Base-by-base conservation (phyloP, 2,797 vertebrate genomes). In the Paratrypauchen microcephalus region DNA sequence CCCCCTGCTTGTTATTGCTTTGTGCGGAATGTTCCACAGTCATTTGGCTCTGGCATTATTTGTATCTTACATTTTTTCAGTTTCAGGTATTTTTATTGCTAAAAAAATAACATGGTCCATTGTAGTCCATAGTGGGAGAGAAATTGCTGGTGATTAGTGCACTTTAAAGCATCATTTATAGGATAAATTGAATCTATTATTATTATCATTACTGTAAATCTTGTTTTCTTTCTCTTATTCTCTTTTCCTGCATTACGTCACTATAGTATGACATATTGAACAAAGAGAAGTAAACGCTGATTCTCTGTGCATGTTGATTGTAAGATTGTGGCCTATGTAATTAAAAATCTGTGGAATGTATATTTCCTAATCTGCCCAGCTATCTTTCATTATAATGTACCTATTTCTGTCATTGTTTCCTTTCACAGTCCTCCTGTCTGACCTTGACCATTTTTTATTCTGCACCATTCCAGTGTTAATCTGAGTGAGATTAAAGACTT, bases 401-500 rank as follows among this genome's bases (percentile, higher is more conserved):
- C 61, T 45, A 15, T 47, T 64, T 64, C 21, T 64, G 41, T 5
- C 21, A 19, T 58, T 71, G 24, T 16, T 23, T 45, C 12, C 48
- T 68, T 56, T 47, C 3, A 50, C 5, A 8, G 6, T 59, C 47
- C 15, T 63, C 32, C 6, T 24, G 24, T 66, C 47, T 26, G 13
- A 45, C 52, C 36, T 65, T 32, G 19, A 36, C 9, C 4, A 13
- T 56, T 66, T 56, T 6, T 6, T 39, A 68, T 13, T 65, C 59
- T 58, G 55, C 36, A 64, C 56, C 63, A 18, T 0, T 7, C 18
- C 5, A 65, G 47, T 69, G 61, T 61, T 74, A 39, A 48, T 60
- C 60, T 54, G 18, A 63, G 66, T 60, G 67, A 28, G 24, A 66
- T 58, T 47, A 58, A 59, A 65, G 47, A 70, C 48, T 73, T 68